Evolutionary conservation across 2,113 vertebrate genomes (phyloP), one percentile per base, ranked within the genome.

Genomic region (Neofelis nebulosa): DNA sequence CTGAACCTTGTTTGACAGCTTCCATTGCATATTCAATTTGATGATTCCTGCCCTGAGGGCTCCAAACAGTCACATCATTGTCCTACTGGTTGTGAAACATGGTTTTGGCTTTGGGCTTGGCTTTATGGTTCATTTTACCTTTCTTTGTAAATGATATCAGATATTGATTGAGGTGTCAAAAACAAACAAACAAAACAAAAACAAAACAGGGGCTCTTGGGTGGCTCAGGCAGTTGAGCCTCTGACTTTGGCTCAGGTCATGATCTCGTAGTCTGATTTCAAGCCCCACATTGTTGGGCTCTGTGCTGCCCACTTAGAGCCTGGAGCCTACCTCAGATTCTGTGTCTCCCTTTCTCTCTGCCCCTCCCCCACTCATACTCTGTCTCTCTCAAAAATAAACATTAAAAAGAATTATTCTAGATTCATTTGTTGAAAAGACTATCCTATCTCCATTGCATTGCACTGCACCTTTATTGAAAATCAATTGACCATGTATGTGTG

Each of bases 1-100:
- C 99, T 45, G 99, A 99, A 4, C 99, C 99, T 99, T 99, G 97
- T 50, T 48, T 19, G 15, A 99, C 99, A 7, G 99, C 99, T 98
- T 99, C 99, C 99, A 99, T 99, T 63, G 99, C 99, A 91, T 99
- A 99, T 90, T 99, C 99, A 63, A 99, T 99, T 98, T 99, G 99
- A 98, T 99, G 99, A 95, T 99, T 99, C 81, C 99, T 99, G 11
- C 99, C 99, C 99, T 99, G 99, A 0, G 99, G 99, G 98, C 99
- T 99, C 99, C 99, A 99, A 55, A 99, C 99, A 0, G 99, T 99
- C 95, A 99, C 99, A 88, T 99, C 99, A 29, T 99, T 99, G 98
- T 99, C 99, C 82, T 99, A 99, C 98, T 99, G 99, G 96, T 99
- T 99, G 82, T 99, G 99, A 96, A 99, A 99, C 82, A 25, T 74